These are phyloP conservation scores for Mythimna vitellina DNA, from an alignment of 2,888 invertebrate species.

Conservation along the genomic window DNA sequence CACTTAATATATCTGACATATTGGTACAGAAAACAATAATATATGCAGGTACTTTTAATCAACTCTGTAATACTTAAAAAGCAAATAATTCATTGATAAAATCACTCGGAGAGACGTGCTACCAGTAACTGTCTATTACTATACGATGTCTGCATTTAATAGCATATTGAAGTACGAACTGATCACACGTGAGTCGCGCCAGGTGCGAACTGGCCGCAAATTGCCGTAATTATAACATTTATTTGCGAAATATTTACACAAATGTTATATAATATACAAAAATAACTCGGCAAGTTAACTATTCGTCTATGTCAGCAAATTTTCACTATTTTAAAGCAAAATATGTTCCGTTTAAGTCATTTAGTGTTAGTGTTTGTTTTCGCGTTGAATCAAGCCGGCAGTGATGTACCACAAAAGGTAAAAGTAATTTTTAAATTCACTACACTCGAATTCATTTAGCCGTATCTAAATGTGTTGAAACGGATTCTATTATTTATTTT, in stretches of 20 bases:
- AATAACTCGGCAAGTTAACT: slow-evolving; percentile 5
- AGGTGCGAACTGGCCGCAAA: slow-evolving; percentile 44
- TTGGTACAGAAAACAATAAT: background rate
- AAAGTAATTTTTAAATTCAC: slow-evolving; percentile 3
- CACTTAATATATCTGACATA: background rate
- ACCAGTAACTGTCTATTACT: slow-evolving; percentile 6
- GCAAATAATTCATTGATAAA: slow-evolving; percentile 13
- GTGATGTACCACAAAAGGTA: slow-evolving; percentile 67
- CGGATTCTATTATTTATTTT: slow-evolving; percentile 13
- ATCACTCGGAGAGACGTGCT: background rate
- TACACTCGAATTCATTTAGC: slow-evolving; percentile 5
- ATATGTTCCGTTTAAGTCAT: slow-evolving; percentile 53
- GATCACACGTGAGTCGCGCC: slow-evolving; percentile 44
- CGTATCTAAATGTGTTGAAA: slow-evolving; percentile 34
- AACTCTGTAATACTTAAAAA: slow-evolving; percentile 7
- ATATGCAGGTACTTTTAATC: background rate
- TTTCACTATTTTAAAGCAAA: slow-evolving; percentile 1
- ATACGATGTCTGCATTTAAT: slow-evolving; percentile 34
- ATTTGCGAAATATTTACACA: slow-evolving; percentile 48
- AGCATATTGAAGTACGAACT: slow-evolving; percentile 30
- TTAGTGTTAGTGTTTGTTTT: slow-evolving; percentile 64
- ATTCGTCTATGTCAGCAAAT: background rate
- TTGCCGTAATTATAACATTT: slow-evolving; percentile 28
- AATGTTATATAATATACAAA: slow-evolving; percentile 43
- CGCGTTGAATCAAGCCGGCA: slow-evolving; percentile 45